Conservation (phyloP, 2,797 vertebrate species). For the Danio jaintianensis region DNA sequence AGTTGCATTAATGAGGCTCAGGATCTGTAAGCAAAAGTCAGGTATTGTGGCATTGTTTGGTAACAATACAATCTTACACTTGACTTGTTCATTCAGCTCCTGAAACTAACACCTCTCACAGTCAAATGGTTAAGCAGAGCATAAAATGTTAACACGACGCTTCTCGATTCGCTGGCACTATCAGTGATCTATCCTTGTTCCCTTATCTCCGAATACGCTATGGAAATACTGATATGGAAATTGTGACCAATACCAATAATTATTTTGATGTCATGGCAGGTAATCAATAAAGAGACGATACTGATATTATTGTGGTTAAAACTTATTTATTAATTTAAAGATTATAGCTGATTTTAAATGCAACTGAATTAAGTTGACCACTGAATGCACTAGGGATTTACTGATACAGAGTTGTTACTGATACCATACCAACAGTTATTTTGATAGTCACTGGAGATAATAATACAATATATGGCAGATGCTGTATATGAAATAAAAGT, state of each 20-base stretch:
- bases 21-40: background rate
- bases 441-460: background rate
- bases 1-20: constrained; percentile 23
- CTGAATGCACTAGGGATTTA: background rate
- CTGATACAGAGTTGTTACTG: background rate
- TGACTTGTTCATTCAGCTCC: background rate
- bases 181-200: constrained; percentile 7
- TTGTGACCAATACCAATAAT: background rate
- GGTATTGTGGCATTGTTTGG: background rate
- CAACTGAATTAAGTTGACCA: background rate
- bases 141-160: constrained; percentile 29
- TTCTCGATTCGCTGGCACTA: background rate
- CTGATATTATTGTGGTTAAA: background rate
- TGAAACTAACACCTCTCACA: constrained; percentile 7
- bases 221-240: background rate
- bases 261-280: background rate
- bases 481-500: background rate
- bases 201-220: background rate
- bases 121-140: constrained; percentile 13
- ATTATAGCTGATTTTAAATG: background rate
- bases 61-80: background rate
- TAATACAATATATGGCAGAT: background rate
- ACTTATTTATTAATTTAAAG: background rate
- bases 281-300: background rate
- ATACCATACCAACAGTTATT: background rate